Percentiles rank a stretch among this genome's conserved stretches.
Conservation (phyloP, 2,888 invertebrate species). For the Lampropteryx suffumata region DNA sequence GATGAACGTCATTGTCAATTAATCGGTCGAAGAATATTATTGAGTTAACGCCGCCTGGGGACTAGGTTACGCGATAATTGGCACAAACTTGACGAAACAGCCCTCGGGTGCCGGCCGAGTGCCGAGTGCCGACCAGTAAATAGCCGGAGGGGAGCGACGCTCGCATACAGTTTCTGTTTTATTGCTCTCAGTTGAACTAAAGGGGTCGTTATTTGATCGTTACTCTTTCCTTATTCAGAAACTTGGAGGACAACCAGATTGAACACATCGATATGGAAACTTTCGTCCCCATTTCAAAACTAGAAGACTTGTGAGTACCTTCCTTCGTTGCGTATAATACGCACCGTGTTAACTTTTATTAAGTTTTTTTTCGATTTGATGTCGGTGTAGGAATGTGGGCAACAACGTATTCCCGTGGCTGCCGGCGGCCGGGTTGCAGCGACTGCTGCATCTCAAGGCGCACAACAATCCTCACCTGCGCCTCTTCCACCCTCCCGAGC, state of each 20-base stretch:
- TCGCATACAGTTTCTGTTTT: not conserved
- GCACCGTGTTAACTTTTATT: too few species aligned
- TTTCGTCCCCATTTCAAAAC: constrained; percentile 88
- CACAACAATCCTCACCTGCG: constrained; percentile 95
- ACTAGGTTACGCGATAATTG: constrained; percentile 5
- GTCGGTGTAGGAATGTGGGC: constrained; percentile 90
- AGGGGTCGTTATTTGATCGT: not conserved
- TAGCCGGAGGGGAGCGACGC: not conserved
- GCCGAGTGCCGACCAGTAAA: too few species aligned
- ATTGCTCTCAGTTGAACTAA: not conserved
- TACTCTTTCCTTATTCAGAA: constrained; percentile 81
- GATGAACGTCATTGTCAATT: not conserved
- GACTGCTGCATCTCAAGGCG: constrained; percentile 92
- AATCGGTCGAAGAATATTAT: not conserved
- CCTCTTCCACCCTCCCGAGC: constrained; percentile 93
- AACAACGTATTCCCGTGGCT: constrained; percentile 93
- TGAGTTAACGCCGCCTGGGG: constrained; percentile 4
- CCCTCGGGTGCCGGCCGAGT: not conserved
- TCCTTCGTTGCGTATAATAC: not conserved
- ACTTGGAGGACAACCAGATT: constrained; percentile 94
- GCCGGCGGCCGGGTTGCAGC: constrained; percentile 91
- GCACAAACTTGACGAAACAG: constrained; percentile 3
- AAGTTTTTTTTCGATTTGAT: too few species aligned
- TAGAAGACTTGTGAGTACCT: constrained; percentile 93
- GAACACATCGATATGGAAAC: constrained; percentile 92